Percentiles rank a stretch among this genome's conserved stretches.
phyloP scores from a whole-genome alignment of 92 coral and sea anemone species.

The Pocillopora meandrina region DNA sequence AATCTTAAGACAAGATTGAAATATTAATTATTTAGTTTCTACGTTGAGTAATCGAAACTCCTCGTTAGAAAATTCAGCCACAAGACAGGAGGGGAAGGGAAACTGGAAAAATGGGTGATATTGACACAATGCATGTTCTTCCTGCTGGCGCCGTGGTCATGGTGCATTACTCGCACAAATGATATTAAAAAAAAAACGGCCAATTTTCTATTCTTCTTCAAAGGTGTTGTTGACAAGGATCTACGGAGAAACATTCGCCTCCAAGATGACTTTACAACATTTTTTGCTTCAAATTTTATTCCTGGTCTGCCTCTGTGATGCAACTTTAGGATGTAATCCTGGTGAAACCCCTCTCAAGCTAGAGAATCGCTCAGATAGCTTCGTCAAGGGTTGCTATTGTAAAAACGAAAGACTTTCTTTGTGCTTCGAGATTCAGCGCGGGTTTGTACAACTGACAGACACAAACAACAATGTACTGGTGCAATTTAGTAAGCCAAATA shows the following conservation, averaged over 20 bases:
- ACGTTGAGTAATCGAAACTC: too few relatives aligned
- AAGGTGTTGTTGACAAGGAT: neutral
- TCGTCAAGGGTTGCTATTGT: conserved; percentile 42
- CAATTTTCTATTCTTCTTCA: neutral
- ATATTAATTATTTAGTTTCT: too few relatives aligned
- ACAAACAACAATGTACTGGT: conserved; percentile 12
- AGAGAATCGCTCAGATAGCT: conserved; percentile 4
- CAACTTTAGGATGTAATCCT: neutral
- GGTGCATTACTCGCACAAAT: conserved; percentile 20
- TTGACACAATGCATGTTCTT: neutral
- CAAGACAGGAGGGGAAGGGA: neutral
- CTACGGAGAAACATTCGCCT: neutral
- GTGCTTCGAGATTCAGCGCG: conserved; percentile 40
- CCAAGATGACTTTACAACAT: neutral
- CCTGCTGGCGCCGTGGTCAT: neutral
- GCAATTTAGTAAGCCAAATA: neutral
- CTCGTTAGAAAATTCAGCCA: neutral
- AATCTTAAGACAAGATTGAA: too few relatives aligned
- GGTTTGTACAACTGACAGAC: conserved; percentile 17
- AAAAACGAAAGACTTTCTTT: conserved; percentile 22
- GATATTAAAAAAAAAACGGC: conserved; percentile 1
- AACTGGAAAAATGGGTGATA: neutral
- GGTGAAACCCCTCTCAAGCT: neutral
- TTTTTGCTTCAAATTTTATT: neutral
- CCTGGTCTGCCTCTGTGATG: neutral